Base-by-base conservation (phyloP, 2,113 vertebrate species). In the Planiliza haematocheilus region DNA sequence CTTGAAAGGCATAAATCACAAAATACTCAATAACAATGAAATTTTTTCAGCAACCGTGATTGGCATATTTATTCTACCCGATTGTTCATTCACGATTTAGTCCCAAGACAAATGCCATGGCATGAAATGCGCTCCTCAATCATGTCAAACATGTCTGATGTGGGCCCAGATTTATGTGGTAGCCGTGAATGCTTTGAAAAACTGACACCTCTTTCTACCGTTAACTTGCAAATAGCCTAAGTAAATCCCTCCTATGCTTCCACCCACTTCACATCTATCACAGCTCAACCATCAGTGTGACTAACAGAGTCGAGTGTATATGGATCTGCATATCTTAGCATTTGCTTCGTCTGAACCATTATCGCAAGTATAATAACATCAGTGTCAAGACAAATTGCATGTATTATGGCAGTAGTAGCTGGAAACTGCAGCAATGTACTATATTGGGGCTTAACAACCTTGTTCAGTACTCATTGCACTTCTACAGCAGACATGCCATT, bases 1-100 rank as follows among this genome's bases (percentile, higher is more conserved):
- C 50, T 74, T 82, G 73, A 79, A 80, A 81, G 57, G 74, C 60
- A 67, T 41, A 74, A 76, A 83, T 87, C 78, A 65, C 42, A 45
- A 42, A 77, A 70, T 45, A 58, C 61, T 79, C 37, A 20, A 71
- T 56, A 62, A 71, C 75, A 74, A 85, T 43, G 60, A 62, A 63
- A 50, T 62, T 84, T 71, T 62, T 73, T 81, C 63, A 69, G 76
- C 43, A 55, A 68, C 41, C 0, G 10, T 80, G 80, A 87, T 81
- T 81, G 84, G 74, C 77, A 70, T 86, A 76, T 90, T 81, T 88
- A 77, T 80, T 82, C 74, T 52, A n/a, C 67, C 68, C 16, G 36
- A n/a, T 65, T 70, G 76, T 73, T 86, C 69, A 50, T 72, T 70
- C 64, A 77, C 59, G 61, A 69, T 75, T 77, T 75, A 56, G 81